Evolutionary conservation across 2,797 vertebrate species (phyloP), one percentile per base, ranked within the genome.

Genomic region (Aulostomus chinensis): DNA sequence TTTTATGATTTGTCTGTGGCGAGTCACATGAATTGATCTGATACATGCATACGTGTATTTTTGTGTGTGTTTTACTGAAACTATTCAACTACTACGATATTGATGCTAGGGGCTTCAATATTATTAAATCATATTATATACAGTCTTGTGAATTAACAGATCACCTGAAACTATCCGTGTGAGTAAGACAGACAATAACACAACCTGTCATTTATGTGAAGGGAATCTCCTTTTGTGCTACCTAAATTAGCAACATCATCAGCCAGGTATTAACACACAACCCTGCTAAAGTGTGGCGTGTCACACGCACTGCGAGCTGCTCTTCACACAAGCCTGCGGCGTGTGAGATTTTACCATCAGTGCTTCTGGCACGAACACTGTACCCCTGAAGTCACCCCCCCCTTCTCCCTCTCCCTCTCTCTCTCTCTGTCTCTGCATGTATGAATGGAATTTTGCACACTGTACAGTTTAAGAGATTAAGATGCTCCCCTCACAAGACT

Each of bases 401-500:
- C n/a, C n/a, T n/a, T n/a, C n/a, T n/a, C n/a, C n/a, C n/a, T n/a
- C n/a, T n/a, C n/a, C n/a, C n/a, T n/a, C n/a, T n/a, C n/a, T n/a
- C 32, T 35, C 59, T 47, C 42, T 48, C 33, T 4, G 29, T 41
- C 49, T 62, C 48, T 69, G 51, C 52, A 69, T 53, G 57, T 69
- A 47, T 57, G 73, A 80, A 76, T 54, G 83, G 51, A 50, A 74
- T 78, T 80, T 72, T 78, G 65, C 81, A 66, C 38, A 83, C 84
- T 83, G 82, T 59, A 55, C 75, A 58, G 70, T 59, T 70, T 88
- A 91, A 86, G 84, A 87, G 86, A 89, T 89, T 88, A 89, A 84
- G 61, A 83, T 34, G 69, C 68, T 76, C 76, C 67, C 60, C 72
- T 86, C 68, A 62, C 46, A 63, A 40, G 30, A 62, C 68, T 63